Evolutionary conservation across 1,140 invertebrate species (phyloP).

Genomic region (Doryteuthis pealeii): DNA sequence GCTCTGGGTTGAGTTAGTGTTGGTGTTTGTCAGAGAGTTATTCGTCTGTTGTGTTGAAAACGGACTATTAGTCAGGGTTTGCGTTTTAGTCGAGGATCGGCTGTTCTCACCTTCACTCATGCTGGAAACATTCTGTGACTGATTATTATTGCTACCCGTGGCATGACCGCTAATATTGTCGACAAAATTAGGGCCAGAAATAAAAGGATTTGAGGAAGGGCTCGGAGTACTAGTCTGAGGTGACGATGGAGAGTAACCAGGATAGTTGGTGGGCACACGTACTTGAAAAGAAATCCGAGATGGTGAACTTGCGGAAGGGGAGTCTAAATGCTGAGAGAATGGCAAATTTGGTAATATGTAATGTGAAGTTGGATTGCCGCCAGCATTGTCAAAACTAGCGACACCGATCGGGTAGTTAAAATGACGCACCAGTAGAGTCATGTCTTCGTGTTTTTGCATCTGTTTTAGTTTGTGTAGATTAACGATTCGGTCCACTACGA

Average conservation of each 20-base stretch:
- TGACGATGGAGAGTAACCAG: constrained; percentile 12
- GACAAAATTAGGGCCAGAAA: constrained; percentile 20
- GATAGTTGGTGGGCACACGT: too few relatives aligned
- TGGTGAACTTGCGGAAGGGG: constrained; percentile 34
- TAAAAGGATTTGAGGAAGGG: constrained; percentile 13
- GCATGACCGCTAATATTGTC: constrained; percentile 20
- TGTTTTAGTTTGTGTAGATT: constrained; percentile 76
- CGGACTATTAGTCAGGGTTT: constrained; percentile 22
- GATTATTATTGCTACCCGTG: constrained; percentile 27
- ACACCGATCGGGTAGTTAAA: constrained; percentile 77
- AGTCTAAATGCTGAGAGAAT: constrained; percentile 35
- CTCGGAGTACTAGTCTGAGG: constrained; percentile 18
- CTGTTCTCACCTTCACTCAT: not conserved
- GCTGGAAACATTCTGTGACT: not conserved
- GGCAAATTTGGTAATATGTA: constrained; percentile 19
- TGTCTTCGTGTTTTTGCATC: constrained; percentile 66
- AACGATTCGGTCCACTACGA: constrained; percentile 82
- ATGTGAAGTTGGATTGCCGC: constrained; percentile 19
- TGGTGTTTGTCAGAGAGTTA: constrained; percentile 37
- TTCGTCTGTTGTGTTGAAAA: constrained; percentile 20
- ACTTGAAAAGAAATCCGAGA: constrained; percentile 29
- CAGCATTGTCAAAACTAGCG: too few relatives aligned
- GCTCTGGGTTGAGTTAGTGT: constrained; percentile 46
- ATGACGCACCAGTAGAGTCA: constrained; percentile 82
- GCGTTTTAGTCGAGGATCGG: constrained; percentile 9